Percentiles rank a stretch among this genome's conserved stretches.
Evolutionary conservation across 2,113 vertebrate species (phyloP).

Genomic region (Catharus fuscescens): DNA sequence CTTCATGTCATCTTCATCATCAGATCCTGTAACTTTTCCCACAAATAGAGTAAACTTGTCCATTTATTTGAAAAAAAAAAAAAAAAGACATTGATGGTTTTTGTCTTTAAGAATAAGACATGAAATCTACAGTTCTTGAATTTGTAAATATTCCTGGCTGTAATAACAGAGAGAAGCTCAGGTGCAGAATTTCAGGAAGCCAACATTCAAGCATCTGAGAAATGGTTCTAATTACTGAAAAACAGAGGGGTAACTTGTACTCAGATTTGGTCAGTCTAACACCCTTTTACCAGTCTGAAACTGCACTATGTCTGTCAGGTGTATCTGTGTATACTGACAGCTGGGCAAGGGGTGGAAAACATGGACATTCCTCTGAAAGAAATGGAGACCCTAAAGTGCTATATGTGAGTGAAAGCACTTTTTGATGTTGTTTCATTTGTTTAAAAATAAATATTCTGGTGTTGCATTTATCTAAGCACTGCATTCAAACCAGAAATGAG

Average conservation of each 20-base stretch:
- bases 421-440: not conserved
- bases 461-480: not conserved
- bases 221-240: not conserved
- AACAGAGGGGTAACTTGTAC: not conserved
- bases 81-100: not conserved
- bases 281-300: not conserved
- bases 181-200: not conserved
- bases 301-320: not conserved
- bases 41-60: not conserved
- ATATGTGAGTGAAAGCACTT: not conserved
- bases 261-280: not conserved
- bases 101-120: not conserved
- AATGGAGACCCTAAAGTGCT: not conserved
- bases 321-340: not conserved
- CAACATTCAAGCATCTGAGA: not conserved
- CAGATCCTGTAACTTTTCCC: not conserved
- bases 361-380: not conserved
- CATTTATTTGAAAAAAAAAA: not conserved
- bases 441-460: not conserved
- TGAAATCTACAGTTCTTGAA: not conserved
- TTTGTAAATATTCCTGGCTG: not conserved
- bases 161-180: not conserved
- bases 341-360: not conserved
- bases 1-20: not conserved
- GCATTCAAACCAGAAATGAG: not conserved